Evolutionary conservation across 92 coral and sea anemone genomes (phyloP).

Genomic region (Epizoanthus rinbou): DNA sequence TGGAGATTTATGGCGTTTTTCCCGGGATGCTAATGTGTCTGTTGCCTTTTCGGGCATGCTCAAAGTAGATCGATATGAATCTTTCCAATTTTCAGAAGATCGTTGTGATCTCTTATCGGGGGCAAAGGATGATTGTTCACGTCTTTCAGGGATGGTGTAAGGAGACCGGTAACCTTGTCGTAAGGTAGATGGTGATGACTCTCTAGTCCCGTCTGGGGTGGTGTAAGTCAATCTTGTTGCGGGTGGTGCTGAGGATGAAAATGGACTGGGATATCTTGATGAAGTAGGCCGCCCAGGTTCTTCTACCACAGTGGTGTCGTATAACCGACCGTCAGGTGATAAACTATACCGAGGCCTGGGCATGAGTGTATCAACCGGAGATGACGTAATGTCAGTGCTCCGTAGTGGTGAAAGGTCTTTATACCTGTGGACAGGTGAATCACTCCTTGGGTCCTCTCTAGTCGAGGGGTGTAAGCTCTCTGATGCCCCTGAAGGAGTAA

Average conservation of each 20-base stretch:
- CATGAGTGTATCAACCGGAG: constrained; percentile 31
- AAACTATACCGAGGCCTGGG: constrained; percentile 30
- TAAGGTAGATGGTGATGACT: background rate
- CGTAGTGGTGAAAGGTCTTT: constrained; percentile 37
- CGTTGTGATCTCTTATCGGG: background rate
- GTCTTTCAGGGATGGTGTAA: background rate
- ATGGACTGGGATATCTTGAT: constrained; percentile 24
- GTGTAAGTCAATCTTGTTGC: background rate
- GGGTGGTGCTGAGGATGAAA: constrained; percentile 10
- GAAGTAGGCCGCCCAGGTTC: constrained; percentile 1
- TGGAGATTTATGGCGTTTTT: constrained; percentile 2
- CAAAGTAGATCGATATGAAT: background rate
- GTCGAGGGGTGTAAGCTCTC: constrained; percentile 47
- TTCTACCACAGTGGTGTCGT: constrained; percentile 23
- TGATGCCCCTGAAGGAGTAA: constrained; percentile 37
- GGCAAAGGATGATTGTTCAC: background rate
- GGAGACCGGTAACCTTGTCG: background rate
- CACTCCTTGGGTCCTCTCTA: constrained; percentile 46
- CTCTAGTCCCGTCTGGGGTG: background rate
- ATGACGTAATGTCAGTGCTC: constrained; percentile 31
- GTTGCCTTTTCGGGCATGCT: background rate
- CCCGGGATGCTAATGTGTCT: background rate
- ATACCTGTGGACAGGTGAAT: constrained; percentile 42
- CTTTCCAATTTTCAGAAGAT: background rate
- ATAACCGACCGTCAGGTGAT: constrained; percentile 24